Evolutionary conservation across 2,888 invertebrate genomes (phyloP), one percentile per base, ranked within the genome.

Genomic region (Aricia artaxerxes): DNA sequence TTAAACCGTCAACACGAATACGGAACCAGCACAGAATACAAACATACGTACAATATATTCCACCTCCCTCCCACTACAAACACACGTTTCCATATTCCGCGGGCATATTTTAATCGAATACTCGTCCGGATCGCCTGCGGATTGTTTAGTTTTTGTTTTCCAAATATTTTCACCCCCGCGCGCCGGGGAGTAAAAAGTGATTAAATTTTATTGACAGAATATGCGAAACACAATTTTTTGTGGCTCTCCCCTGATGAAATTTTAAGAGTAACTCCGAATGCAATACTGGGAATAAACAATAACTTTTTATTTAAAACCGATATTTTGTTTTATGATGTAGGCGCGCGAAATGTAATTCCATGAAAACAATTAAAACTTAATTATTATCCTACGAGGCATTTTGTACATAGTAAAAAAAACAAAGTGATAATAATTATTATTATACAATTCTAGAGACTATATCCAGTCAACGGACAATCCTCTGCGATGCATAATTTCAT

Each of bases 171-270:
- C 57, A 35, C 53, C 24, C 24, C 24, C 13, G 24, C 53, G 57
- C 24, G 11, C 24, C 13, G 24, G 75, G 57, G 57, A 16, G 76
- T 35, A 76, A 49, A 76, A 76, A 35, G 57, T 76, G 76, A 76
- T 76, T 57, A 76, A 53, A 76, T 76, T 76, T 76, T 76, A 76
- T 76, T 76, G 76, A 76, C 76, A 76, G 31, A 53, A 75, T 49
- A 73, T 49, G n/a, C 49, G 49, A 49, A 57, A 57, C 35, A 24
- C 53, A 35, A 76, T 76, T 76, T 53, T 53, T 31, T 53, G 11
- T 6, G 31, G 44, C 31, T 76, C 35, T 5, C 35, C 57, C 24
- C 44, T 76, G 76, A 53, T 49, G 31, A 57, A 53, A 57, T 76
- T 76, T 76, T 53, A 31, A 57, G 53, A 16, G 75, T 53, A 24